These are phyloP conservation scores for Eutolmus rufibarbis DNA, from an alignment of 2,888 invertebrate genomes.

Conservation along the genomic window DNA sequence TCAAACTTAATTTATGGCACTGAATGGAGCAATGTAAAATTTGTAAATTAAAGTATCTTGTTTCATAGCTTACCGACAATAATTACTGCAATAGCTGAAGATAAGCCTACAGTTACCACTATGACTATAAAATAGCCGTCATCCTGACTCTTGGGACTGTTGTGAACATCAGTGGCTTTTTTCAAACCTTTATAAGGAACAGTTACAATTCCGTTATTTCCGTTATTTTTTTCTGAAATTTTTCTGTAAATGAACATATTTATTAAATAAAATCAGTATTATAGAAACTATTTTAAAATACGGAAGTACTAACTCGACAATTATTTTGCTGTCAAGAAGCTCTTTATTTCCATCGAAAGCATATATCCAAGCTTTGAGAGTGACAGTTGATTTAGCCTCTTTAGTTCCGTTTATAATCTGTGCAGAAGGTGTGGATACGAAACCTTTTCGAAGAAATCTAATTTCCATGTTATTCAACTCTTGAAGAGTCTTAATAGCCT, in stretches of 20 bases:
- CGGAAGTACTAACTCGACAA: conserved; percentile 48
- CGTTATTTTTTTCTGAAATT: background rate
- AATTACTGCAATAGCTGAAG: background rate
- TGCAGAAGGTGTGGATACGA: conserved; percentile 12
- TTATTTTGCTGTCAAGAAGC: conserved; percentile 45
- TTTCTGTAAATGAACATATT: background rate
- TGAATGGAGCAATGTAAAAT: background rate
- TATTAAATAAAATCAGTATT: background rate
- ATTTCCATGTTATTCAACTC: conserved; percentile 43
- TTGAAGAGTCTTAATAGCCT: conserved; percentile 44
- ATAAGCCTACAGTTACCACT: background rate
- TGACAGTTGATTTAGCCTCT: background rate
- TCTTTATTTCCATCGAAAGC: conserved; percentile 46
- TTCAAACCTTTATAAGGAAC: background rate
- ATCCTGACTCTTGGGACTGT: background rate
- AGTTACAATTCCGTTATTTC: background rate
- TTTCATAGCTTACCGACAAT: background rate
- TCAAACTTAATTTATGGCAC: no score
- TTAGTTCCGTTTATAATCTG: background rate
- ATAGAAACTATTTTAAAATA: background rate
- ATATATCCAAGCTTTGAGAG: conserved; percentile 51
- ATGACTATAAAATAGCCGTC: background rate
- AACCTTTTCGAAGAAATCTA: conserved; percentile 44
- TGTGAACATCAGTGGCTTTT: background rate
- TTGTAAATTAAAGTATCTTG: background rate